Base-by-base conservation (phyloP, 2,888 invertebrate genomes). In the Parasteatoda lunata region DNA sequence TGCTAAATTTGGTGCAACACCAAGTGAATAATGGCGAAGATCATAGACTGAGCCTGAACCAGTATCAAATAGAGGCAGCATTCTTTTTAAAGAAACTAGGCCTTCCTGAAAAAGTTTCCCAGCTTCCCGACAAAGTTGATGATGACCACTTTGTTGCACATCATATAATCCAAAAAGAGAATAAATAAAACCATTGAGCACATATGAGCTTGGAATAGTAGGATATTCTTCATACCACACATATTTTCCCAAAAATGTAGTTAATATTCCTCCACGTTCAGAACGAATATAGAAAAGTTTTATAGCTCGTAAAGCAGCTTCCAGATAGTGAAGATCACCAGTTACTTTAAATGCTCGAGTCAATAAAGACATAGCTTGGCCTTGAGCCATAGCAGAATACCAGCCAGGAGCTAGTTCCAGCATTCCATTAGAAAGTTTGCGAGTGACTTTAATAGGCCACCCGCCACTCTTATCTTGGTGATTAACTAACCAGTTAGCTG, bases 191-290 rank as follows among this genome's bases (percentile, higher is more conserved):
- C 99, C 99, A 93, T 99, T 99, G 48, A 99, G 94, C 11, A 99
- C 98, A 93, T 97, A 98, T 0, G 97, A 95, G 5, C 97, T 94
- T 0, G 99, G 99, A 80, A 94, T 95, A 0, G 99, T 99, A 0
- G 99, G 99, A 92, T 99, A 99, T 92, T 99, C 99, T 92, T 99
- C 99, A 92, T 98, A 99, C 98, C 98, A 99, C 80, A 95, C 94
- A 91, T 95, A 96, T 91, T 95, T 95, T 90, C 96, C 96, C 92
- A 97, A 94, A 93, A 97, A 98, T 90, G 94, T 93, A 0, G 97
- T 96, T 89, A 95, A 93, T 5, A 98, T 97, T 4, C 98, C 98
- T 84, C 96, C 96, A 89, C 95, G 94, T 89, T 93, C 93, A 89
- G 95, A 95, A 6, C 94, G 93, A 88, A 95, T 94, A 91, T 94